Base-by-base conservation (phyloP, 1,140 invertebrate species). In the Cydia splendana region DNA sequence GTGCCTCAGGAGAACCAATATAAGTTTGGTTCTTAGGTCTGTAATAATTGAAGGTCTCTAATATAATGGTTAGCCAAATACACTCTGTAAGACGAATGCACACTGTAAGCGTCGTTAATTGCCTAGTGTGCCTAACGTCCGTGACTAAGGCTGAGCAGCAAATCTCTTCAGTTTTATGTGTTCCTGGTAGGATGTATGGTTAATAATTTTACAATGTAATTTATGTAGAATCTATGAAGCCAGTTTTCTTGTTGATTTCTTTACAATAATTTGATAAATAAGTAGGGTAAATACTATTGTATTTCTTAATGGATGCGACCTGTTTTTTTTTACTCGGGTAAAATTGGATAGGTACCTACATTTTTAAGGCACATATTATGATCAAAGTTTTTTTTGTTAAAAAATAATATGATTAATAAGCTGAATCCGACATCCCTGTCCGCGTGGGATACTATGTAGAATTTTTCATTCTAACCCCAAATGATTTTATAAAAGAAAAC, bases 91-190 rank as follows among this genome's bases (percentile, higher is more conserved):
- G 12, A 48, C 15, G 1, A 15, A 51, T 51, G 48, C 48, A 18
- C n/a, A 18, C 4, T n/a, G 53, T 57, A 57, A 18, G 53, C n/a
- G n/a, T n/a, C 20, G 53, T 1, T 15, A 53, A 53, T 5, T 6
- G 9, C n/a, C 51, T n/a, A 53, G n/a, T 57, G 53, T 57, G n/a
- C 53, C 65, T 69, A 69, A 69, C 65, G 65, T 38, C 13, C 65
- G 24, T n/a, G 15, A 38, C 65, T 34, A 30, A 15, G 28, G 12
- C 28, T 67, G 65, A 15, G 15, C 65, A 34, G 30, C 65, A 34
- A 13, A 69, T 69, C 65, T 69, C 28, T 34, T 34, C 65, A 30
- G 7, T 69, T 69, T 69, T 69, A 69, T 69, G 65, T 69, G 3
- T 38, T 69, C 2, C 15, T 69, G 65, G 65, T 69, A 69, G 15